phyloP scores from a whole-genome alignment of 2,888 invertebrate genomes.

The Anthophora plumipes region DNA sequence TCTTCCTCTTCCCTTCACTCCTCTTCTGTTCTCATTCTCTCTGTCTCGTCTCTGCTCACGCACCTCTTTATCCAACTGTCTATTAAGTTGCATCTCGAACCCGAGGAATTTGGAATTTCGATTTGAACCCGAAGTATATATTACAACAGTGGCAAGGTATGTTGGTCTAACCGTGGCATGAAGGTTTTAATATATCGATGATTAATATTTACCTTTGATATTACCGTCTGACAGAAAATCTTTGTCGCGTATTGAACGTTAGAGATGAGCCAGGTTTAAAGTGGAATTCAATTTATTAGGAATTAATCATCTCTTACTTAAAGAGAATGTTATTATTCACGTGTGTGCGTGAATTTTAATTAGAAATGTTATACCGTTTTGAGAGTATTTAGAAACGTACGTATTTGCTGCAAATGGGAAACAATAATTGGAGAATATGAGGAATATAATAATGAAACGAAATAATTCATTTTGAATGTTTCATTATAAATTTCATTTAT shows the following conservation, averaged over 20 bases:
- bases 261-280: background rate
- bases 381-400: background rate
- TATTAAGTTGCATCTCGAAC: conserved; percentile 33
- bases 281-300: background rate
- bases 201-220: background rate
- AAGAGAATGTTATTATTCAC: too few relatives aligned
- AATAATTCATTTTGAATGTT: too few relatives aligned
- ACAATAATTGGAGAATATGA: background rate
- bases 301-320: too few relatives aligned
- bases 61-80: conserved; percentile 33
- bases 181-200: background rate
- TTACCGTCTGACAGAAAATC: background rate
- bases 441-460: too few relatives aligned
- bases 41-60: too few relatives aligned
- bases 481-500: too few relatives aligned
- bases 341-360: too few relatives aligned
- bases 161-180: background rate
- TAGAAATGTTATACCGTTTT: too few relatives aligned
- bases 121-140: conserved; percentile 14
- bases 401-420: background rate
- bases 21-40: too few relatives aligned
- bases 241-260: background rate
- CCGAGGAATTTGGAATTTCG: conserved; percentile 6
- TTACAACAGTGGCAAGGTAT: background rate
- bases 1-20: too few relatives aligned